Base-by-base conservation (phyloP, 2,888 invertebrate genomes). In the Drosophila falleni region DNA sequence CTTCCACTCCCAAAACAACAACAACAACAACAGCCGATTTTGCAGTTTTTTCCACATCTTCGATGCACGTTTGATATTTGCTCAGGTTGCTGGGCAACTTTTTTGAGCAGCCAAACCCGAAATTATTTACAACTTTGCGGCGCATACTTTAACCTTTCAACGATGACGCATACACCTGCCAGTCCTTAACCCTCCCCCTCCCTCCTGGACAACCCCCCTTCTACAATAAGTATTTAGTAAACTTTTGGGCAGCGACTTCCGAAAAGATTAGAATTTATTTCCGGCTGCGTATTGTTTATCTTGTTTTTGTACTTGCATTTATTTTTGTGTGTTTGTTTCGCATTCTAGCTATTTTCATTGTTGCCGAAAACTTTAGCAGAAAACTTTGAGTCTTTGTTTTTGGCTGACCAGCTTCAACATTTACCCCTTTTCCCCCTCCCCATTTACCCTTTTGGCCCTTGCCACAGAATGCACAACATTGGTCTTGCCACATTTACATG, bases 51-150 rank as follows among this genome's bases (percentile, higher is more conserved):
- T 78, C 75, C 75, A 78, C 78, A 78, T 81, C 80, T 80, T 80
- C 83, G 78, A 76, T 80, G 80, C 80, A 81, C 81, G 73, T 84
- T 84, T 84, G 84, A 86, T 84, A 84, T 84, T 85, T 84, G 78
- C 83, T 53, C 86, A 83, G 83, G 86, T 85, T 83, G 81, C 75
- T 71, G 64, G 69, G 75, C 74, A 82, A 81, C 67, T 83, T 82
- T 82, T 71, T 68, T 59, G 44, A 50, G 64, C 73, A 62, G 83
- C 83, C 79, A 83, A 82, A 73, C 83, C 81, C 77, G 85, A 84
- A 83, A 80, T 84, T 81, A 84, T 83, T 85, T 84, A 85, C 83
- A 82, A 85, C 79, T 74, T 81, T 71, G 65, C 39, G 51, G 60
- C 53, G 53, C 78, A 80, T 56, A 81, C 83, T 85, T 80, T 84